Base-by-base conservation (phyloP, 2,888 invertebrate species). In the Hemicrepidius hirtus region DNA sequence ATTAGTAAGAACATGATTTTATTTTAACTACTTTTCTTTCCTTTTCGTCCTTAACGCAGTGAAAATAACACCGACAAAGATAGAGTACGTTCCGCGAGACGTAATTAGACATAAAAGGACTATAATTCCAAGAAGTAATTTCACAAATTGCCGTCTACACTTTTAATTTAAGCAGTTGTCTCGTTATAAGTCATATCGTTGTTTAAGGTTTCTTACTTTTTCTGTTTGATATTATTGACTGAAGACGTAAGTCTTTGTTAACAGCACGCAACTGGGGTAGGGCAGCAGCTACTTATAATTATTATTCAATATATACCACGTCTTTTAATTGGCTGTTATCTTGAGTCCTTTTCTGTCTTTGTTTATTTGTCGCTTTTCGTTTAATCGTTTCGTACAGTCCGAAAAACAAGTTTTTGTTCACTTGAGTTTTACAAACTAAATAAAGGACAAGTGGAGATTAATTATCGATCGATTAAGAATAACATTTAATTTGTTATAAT, bases 241-340 rank as follows among this genome's bases (percentile, higher is more conserved):
- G 50, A 57, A 28, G 13, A 73, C 78, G 80, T 79, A 71, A 24
- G 76, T 78, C 76, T 32, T 20, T 68, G 71, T 53, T 74, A 50
- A 59, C 28, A 18, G 37, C 71, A 18, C 13, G 46, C 71, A 12
- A 62, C 62, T 64, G 78, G 80, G 79, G 78, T 78, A 77, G 78
- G 83, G 82, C 83, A 81, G 85, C 82, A 84, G 84, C 84, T 81
- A 80, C 79, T 81, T 82, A 83, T 86, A 86, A 86, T 86, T 86
- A 86, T 85, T 85, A 86, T 86, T 86, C 86, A 85, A 85, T 86
- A 86, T 85, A 84, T 86, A 84, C 85, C 86, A 85, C 85, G 85
- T 83, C 85, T 86, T 86, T 86, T 87, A 87, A 87, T 87, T 87
- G 86, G 86, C 84, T 84, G 84, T 85, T 85, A 86, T 86, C 85